Percentiles rank a stretch among this genome's conserved stretches.
phyloP scores from a whole-genome alignment of 2,888 invertebrate genomes.

The Himalopsyche kuldschensis region DNA sequence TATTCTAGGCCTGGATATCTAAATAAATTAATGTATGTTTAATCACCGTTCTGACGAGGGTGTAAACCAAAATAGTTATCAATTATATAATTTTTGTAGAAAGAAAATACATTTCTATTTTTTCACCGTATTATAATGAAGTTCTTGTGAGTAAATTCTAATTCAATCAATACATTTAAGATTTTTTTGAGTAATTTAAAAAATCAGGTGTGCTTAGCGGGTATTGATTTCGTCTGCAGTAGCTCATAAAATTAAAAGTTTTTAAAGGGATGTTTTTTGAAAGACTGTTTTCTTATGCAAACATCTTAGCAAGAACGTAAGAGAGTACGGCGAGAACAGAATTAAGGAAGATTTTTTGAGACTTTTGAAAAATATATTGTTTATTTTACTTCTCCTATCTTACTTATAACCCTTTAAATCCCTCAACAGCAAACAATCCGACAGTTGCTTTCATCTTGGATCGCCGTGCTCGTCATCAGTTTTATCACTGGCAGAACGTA shows the following conservation, averaged over 20 bases:
- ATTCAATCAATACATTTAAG: no score
- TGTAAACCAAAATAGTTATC: no score
- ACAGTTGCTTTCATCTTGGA: slow-evolving; percentile 11
- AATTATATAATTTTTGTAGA: no score
- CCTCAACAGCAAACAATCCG: slow-evolving; percentile 5
- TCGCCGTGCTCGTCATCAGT: neutral
- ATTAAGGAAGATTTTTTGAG: neutral
- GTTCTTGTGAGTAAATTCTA: no score
- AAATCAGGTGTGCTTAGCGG: neutral
- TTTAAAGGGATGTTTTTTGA: neutral
- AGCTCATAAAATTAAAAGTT: neutral
- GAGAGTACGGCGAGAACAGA: neutral
- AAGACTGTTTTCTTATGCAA: neutral
- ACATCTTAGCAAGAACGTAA: neutral
- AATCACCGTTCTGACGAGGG: no score
- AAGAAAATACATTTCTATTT: no score
- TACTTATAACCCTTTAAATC: slow-evolving; percentile 10
- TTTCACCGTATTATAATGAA: no score
- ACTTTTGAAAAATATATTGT: slow-evolving; percentile 1
- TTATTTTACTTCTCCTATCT: neutral
- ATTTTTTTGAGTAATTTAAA: no score
- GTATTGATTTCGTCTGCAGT: neutral
- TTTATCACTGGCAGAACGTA: neutral
- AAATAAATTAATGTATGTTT: no score
- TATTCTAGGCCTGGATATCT: no score